Conservation (phyloP, 2,888 invertebrate genomes). For the Meteorus colon region DNA sequence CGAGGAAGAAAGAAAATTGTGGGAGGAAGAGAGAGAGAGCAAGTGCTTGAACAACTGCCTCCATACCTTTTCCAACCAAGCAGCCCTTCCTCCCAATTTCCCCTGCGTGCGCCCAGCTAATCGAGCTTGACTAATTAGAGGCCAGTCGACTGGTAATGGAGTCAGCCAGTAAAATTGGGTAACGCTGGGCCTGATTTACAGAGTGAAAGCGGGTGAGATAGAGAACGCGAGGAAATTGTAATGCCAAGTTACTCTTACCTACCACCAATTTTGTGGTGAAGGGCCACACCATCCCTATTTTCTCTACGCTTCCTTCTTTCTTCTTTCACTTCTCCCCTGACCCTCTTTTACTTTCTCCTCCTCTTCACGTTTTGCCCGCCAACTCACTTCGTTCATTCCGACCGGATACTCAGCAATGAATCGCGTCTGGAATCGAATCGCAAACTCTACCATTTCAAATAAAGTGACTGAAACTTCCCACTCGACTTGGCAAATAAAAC, state of each 20-base stretch:
- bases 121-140: conserved; percentile 70
- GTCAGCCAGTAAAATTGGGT: conserved; percentile 65
- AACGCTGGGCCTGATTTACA: conserved; percentile 67
- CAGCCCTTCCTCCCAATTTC: conserved; percentile 42
- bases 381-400: neutral
- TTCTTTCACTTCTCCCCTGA: neutral
- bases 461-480: conserved; percentile 16
- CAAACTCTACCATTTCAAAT: conserved; percentile 15
- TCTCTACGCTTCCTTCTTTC: conserved; percentile 24
- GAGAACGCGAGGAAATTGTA: conserved; percentile 49
- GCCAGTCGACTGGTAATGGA: conserved; percentile 67
- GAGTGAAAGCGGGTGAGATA: conserved; percentile 46
- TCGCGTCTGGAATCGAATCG: conserved; percentile 16
- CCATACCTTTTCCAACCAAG: conserved; percentile 37
- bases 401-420: conserved; percentile 10
- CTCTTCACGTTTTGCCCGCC: neutral
- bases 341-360: neutral
- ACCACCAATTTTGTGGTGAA: conserved; percentile 18
- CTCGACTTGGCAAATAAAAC: conserved; percentile 5
- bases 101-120: conserved; percentile 58
- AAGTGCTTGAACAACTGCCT: conserved; percentile 34
- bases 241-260: conserved; percentile 52
- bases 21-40: conserved; percentile 8
- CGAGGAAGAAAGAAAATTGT: conserved; percentile 11
- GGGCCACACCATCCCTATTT: conserved; percentile 2